A percentile compares a stretch with the other conserved stretches of the same genome.
Conservation (phyloP, 1,140 invertebrate species). For the Parasteatoda tepidariorum region DNA sequence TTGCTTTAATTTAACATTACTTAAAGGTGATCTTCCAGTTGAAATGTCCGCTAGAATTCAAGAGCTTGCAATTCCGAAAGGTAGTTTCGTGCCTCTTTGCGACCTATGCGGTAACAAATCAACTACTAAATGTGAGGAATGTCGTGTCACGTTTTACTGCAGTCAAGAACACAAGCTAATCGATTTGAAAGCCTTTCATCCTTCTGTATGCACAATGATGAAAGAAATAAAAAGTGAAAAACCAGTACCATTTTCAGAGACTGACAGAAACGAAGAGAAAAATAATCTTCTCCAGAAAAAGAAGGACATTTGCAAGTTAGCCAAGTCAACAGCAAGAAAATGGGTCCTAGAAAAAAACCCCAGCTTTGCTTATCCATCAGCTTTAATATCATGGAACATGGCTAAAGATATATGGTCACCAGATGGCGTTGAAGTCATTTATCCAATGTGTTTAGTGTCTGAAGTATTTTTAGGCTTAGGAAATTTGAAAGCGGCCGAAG, state of each 20-base stretch:
- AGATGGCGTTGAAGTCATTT: neutral
- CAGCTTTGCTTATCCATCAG: neutral
- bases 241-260: constrained; percentile 16
- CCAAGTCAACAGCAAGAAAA: neutral
- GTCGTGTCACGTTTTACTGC: constrained; percentile 39
- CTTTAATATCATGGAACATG: constrained; percentile 27
- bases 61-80: constrained; percentile 36
- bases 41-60: constrained; percentile 19
- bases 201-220: constrained; percentile 5
- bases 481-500: constrained; percentile 1
- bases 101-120: constrained; percentile 37
- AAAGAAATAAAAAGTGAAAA: neutral
- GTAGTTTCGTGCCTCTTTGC: neutral
- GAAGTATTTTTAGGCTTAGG: constrained; percentile 1
- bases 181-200: constrained; percentile 22
- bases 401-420: neutral
- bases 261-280: neutral
- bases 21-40: too few species aligned
- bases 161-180: neutral
- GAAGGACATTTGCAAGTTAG: neutral
- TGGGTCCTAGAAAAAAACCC: constrained; percentile 25
- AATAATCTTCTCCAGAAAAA: neutral
- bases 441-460: constrained; percentile 25
- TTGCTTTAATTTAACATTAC: too few species aligned
- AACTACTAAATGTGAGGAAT: constrained; percentile 35